These are phyloP conservation scores for Upupa epops DNA, from an alignment of 2,113 vertebrate species.

Conservation along the genomic window DNA sequence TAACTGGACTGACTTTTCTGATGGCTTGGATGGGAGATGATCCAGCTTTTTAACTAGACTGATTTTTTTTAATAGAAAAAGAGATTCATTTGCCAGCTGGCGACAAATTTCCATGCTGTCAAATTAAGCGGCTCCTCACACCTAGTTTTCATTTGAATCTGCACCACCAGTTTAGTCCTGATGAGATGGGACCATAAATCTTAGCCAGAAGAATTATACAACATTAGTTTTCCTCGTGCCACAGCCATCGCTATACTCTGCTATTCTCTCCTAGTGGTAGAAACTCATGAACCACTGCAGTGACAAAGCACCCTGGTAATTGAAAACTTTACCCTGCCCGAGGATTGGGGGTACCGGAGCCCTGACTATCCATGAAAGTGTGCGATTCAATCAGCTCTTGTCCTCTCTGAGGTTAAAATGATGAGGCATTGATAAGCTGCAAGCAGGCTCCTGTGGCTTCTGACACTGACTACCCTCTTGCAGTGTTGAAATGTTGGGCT, in stretches of 20 bases:
- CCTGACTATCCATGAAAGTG: accelerated
- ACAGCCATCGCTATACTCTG: accelerated
- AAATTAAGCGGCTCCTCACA: constrained; percentile 35
- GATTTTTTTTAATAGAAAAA: neutral
- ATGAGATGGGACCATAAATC: constrained; percentile 27
- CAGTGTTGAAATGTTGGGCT: neutral
- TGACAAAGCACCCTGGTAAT: accelerated
- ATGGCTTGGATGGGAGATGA: neutral
- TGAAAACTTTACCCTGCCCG: neutral
- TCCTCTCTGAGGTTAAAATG: neutral
- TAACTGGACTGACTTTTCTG: neutral
- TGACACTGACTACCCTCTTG: neutral
- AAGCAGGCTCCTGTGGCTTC: neutral
- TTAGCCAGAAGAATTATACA: neutral
- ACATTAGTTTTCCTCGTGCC: neutral
- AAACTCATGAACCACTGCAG: neutral
- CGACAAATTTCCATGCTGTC: constrained; percentile 39
- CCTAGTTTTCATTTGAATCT: constrained; percentile 26
- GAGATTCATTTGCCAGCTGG: constrained; percentile 17
- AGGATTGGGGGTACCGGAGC: neutral
- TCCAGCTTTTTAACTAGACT: constrained; percentile 10
- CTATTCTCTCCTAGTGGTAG: neutral
- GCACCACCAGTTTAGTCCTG: neutral
- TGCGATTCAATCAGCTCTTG: neutral
- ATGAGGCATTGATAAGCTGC: constrained; percentile 8